phyloP scores from a whole-genome alignment of 2,888 invertebrate genomes.

The Gastracanthus pulcherrimus region DNA sequence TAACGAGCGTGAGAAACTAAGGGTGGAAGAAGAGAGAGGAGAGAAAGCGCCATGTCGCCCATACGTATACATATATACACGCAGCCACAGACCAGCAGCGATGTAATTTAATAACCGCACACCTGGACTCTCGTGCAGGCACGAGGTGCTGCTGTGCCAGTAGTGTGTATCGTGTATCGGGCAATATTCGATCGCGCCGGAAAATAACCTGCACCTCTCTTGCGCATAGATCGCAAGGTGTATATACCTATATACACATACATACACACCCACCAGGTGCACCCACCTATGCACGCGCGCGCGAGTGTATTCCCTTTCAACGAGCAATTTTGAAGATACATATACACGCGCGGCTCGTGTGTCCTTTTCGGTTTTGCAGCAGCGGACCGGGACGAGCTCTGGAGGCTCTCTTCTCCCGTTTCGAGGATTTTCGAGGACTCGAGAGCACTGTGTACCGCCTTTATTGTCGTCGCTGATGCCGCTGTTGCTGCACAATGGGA shows the following conservation, averaged over 20 bases:
- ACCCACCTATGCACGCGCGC: not conserved
- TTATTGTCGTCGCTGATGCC: not conserved
- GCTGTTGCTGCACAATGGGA: not conserved
- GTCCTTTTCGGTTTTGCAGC: not conserved
- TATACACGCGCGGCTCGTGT: not conserved
- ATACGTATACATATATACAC: not conserved
- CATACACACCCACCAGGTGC: no score
- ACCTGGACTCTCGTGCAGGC: not conserved
- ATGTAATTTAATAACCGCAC: constrained; percentile 15
- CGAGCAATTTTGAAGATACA: not conserved
- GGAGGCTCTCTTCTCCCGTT: not conserved
- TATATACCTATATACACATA: no score
- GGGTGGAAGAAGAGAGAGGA: constrained; percentile 19
- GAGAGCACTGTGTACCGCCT: not conserved
- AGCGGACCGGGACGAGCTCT: no score
- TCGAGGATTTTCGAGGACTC: constrained; percentile 12
- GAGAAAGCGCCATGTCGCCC: not conserved
- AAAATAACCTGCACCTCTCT: no score
- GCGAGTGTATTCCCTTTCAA: not conserved
- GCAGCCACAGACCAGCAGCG: not conserved
- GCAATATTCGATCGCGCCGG: constrained; percentile 8
- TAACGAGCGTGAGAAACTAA: constrained; percentile 54
- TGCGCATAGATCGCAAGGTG: no score
- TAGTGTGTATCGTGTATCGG: not conserved
- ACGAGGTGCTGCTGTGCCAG: no score